A percentile compares a stretch with the other conserved stretches of the same genome.
These are phyloP conservation scores for Pluvialis apricaria DNA, from an alignment of 2,113 vertebrate genomes.

Conservation along the genomic window DNA sequence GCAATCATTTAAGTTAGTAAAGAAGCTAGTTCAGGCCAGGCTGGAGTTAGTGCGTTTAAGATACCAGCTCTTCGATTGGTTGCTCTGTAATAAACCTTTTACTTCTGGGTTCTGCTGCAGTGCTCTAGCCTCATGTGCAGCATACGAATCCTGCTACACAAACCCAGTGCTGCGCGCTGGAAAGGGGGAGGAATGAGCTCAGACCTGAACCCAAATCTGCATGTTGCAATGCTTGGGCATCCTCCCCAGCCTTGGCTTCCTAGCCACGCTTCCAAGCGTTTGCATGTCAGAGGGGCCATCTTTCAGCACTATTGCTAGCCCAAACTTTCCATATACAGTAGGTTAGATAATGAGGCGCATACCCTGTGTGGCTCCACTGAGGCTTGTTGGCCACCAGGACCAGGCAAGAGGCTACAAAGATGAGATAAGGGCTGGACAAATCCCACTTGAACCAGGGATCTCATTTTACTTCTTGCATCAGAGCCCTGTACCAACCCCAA, in stretches of 20 bases:
- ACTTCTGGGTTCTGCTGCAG: not conserved
- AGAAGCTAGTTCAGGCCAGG: not conserved
- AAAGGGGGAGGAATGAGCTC: not conserved
- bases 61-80: not conserved
- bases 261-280: not conserved
- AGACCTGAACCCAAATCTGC: not conserved
- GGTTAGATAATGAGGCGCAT: accelerated
- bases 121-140: not conserved
- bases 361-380: not conserved
- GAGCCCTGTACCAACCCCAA: not conserved
- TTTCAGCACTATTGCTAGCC: not conserved
- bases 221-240: not conserved
- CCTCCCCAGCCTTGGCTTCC: not conserved
- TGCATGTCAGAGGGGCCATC: not conserved
- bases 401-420: not conserved
- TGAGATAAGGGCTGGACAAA: not conserved
- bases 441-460: accelerated
- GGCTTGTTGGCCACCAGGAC: not conserved
- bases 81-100: slow-evolving; percentile 16
- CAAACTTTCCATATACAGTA: not conserved
- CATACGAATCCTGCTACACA: not conserved
- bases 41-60: not conserved
- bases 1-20: slow-evolving; percentile 36
- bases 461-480: not conserved
- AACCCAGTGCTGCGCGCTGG: accelerated